Conservation (phyloP, 2,797 vertebrate species). For the Eulemur mongoz region DNA sequence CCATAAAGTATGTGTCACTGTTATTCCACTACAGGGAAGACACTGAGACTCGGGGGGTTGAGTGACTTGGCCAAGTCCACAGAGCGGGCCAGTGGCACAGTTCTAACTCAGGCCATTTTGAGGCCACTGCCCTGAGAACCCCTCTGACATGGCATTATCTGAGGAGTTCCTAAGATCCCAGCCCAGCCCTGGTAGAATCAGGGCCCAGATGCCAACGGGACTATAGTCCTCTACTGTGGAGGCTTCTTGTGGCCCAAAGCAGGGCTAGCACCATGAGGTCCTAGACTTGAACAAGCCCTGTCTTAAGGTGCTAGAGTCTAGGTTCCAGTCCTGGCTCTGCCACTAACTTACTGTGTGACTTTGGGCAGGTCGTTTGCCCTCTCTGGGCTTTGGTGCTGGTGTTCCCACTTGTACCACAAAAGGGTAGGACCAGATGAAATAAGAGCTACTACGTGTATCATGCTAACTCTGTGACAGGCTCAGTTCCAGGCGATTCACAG, state of each 20-base stretch:
- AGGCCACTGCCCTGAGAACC: not conserved
- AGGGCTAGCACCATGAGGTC: too few species aligned
- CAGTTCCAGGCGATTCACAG: not conserved
- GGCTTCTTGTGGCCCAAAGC: not conserved
- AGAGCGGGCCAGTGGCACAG: not conserved
- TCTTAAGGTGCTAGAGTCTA: not conserved
- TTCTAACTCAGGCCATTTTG: not conserved
- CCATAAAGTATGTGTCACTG: not conserved
- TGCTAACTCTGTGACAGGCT: not conserved
- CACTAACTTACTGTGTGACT: not conserved
- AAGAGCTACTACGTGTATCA: accelerated
- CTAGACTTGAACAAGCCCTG: not conserved
- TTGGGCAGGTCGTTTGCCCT: not conserved
- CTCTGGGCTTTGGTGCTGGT: not conserved
- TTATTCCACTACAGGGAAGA: not conserved
- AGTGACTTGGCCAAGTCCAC: not conserved
- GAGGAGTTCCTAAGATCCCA: not conserved
- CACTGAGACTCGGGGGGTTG: not conserved
- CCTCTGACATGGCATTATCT: not conserved
- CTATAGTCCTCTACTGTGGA: not conserved
- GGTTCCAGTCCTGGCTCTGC: not conserved
- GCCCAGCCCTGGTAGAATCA: not conserved
- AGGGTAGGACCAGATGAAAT: not conserved
- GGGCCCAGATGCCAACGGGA: not conserved
- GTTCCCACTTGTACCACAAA: not conserved